Percentiles rank a stretch among this genome's conserved stretches.
phyloP scores from a whole-genome alignment of 2,797 vertebrate genomes.

The Tenualosa thibaudeaui region DNA sequence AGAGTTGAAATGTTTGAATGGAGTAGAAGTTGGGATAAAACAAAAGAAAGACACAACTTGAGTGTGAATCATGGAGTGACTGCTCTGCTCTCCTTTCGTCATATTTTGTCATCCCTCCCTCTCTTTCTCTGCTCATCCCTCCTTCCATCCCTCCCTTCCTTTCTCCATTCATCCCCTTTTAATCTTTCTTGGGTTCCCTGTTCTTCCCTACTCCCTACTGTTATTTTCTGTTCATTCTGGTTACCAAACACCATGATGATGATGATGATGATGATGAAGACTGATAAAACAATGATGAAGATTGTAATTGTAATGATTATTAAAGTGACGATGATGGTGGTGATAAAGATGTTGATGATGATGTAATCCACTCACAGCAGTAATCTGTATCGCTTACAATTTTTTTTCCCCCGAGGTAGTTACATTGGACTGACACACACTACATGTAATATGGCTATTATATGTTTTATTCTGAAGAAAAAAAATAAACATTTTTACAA shows the following conservation, averaged over 20 bases:
- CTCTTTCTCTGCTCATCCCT: too few relatives aligned
- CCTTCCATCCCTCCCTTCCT: background rate
- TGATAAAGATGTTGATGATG: conserved; percentile 57
- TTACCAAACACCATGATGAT: background rate
- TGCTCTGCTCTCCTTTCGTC: background rate
- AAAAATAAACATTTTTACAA: conserved; percentile 84
- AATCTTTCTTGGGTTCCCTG: background rate
- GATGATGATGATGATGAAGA: background rate
- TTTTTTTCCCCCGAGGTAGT: conserved; percentile 68
- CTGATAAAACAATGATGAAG: background rate
- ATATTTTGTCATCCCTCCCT: background rate
- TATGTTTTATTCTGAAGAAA: conserved; percentile 77
- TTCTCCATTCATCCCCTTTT: background rate
- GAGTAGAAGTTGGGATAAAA: background rate
- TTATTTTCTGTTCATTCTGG: background rate
- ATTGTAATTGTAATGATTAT: background rate
- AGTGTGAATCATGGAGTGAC: background rate
- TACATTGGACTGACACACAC: conserved; percentile 77
- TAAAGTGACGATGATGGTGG: conserved; percentile 38
- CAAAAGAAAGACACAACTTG: background rate
- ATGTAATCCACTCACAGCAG: conserved; percentile 66
- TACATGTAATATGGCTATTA: conserved; percentile 82
- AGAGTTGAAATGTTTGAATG: background rate
- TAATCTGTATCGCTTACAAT: conserved; percentile 80
- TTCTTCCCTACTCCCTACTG: background rate